Percentiles rank a stretch among this genome's conserved stretches.
These are phyloP conservation scores for Streblospio benedicti DNA, from an alignment of 1,140 invertebrate genomes.

Conservation along the genomic window DNA sequence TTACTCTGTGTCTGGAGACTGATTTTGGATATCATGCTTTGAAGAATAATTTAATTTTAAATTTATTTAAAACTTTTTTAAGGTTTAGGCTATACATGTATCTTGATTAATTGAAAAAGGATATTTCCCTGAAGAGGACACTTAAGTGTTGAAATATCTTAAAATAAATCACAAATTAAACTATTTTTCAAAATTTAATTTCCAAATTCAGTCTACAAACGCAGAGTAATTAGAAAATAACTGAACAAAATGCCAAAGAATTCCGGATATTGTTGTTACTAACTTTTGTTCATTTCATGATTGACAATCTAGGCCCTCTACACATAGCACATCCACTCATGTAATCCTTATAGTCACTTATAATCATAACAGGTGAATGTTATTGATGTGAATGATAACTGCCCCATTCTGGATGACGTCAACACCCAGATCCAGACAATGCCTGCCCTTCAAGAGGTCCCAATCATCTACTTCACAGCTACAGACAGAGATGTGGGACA, in stretches of 20 bases:
- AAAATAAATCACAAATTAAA: too few species aligned
- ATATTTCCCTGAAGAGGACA: too few species aligned
- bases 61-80: too few species aligned
- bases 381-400: slow-evolving; percentile 30
- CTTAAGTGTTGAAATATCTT: too few species aligned
- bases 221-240: background rate
- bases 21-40: too few species aligned
- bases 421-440: slow-evolving; percentile 13
- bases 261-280: background rate
- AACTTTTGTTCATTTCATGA: background rate
- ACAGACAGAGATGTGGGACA: slow-evolving; percentile 21
- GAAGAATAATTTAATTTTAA: too few species aligned
- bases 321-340: background rate
- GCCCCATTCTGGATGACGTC: slow-evolving; percentile 22
- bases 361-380: slow-evolving; percentile 21
- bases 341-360: background rate
- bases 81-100: too few species aligned
- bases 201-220: background rate
- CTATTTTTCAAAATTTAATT: background rate
- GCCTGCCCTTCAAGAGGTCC: slow-evolving; percentile 19
- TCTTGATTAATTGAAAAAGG: too few species aligned
- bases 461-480: slow-evolving; percentile 20
- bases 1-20: too few species aligned
- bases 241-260: background rate
- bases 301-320: background rate